Evolutionary conservation across 2,113 vertebrate genomes (phyloP).

Genomic region (Semnornis frantzii): DNA sequence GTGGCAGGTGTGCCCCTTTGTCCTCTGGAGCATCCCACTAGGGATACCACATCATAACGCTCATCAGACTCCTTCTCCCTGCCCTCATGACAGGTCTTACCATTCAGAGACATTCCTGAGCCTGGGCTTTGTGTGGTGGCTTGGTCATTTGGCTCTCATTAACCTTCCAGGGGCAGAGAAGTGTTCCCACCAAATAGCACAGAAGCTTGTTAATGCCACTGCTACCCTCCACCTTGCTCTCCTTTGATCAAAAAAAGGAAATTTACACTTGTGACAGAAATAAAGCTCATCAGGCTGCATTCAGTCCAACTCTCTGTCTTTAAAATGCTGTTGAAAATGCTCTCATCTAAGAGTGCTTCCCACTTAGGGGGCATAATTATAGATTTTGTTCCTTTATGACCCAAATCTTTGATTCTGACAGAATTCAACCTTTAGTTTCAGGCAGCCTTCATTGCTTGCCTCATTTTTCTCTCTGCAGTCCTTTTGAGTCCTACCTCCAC

Average conservation of each 20-base stretch:
- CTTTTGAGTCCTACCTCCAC: neutral
- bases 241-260: neutral
- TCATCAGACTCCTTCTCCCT: neutral
- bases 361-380: neutral
- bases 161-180: neutral
- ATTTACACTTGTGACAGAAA: neutral
- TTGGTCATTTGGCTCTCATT: neutral
- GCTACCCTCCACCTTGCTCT: neutral
- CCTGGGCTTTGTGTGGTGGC: fast-evolving
- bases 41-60: fast-evolving
- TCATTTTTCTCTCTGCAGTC: neutral
- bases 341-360: neutral
- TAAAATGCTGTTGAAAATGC: neutral
- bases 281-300: neutral
- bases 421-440: neutral
- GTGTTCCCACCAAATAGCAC: neutral
- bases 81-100: neutral
- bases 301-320: neutral
- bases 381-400: neutral
- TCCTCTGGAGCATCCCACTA: neutral
- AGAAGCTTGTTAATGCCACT: fast-evolving
- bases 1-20: neutral
- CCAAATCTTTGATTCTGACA: neutral
- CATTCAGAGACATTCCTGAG: neutral
- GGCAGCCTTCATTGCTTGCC: neutral